Evolutionary conservation across 2,113 vertebrate genomes (phyloP).

Genomic region (Silurus asotus): DNA sequence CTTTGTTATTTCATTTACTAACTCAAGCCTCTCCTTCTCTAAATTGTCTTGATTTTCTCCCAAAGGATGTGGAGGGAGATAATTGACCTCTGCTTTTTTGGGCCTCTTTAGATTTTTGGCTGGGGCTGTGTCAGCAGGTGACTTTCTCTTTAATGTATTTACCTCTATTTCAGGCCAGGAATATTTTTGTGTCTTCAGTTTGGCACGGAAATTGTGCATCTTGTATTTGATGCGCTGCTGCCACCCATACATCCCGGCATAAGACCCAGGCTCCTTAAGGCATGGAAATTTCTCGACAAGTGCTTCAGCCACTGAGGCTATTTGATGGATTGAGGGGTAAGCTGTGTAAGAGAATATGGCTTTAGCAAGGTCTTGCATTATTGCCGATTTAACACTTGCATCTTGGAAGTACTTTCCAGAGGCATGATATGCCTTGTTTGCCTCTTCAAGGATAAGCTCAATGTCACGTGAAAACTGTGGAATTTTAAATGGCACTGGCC

Average conservation of each 20-base stretch:
- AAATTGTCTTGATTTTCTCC: neutral
- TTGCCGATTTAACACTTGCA: conserved; percentile 29
- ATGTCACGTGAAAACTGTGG: too few relatives aligned
- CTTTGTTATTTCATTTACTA: too few relatives aligned
- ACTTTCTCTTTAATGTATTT: neutral
- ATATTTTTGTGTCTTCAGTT: neutral
- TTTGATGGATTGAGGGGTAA: neutral
- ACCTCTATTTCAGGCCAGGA: neutral
- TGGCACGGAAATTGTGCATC: neutral
- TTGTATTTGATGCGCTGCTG: neutral
- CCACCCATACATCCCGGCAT: neutral
- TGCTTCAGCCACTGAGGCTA: conserved; percentile 18
- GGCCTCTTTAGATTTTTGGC: neutral
- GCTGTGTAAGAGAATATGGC: neutral
- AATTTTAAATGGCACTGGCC: neutral
- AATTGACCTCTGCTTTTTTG: neutral
- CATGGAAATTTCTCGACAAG: neutral
- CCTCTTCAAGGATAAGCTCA: conserved; percentile 8
- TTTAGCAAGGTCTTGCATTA: conserved; percentile 10
- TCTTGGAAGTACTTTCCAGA: conserved; percentile 13
- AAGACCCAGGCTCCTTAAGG: neutral
- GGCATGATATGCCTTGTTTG: conserved; percentile 20
- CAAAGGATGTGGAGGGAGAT: neutral
- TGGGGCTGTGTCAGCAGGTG: neutral
- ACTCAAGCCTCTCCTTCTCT: too few relatives aligned